Evolutionary conservation across 2,797 vertebrate species (phyloP), one percentile per base, ranked within the genome.

Genomic region (Clarias pachynema): DNA sequence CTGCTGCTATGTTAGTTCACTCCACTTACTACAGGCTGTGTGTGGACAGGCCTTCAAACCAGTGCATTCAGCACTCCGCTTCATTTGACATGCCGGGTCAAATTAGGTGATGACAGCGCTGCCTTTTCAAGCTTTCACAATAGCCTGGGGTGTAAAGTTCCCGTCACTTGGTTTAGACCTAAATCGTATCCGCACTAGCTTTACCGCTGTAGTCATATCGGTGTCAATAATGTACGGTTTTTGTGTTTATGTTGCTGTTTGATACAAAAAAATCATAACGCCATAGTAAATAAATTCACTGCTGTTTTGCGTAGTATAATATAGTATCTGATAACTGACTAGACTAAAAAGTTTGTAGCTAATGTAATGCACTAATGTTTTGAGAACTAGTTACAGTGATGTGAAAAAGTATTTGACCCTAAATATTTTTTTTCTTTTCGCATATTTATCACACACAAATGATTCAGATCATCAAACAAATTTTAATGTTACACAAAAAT

Each of bases 11-110:
- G 57, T 88, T 83, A 86, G 65, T 77, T 40, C 20, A 69, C 63
- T 85, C 26, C 75, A 49, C 62, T 72, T n/a, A 6, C 73, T 75
- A 26, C 57, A 69, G 70, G 40, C 53, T 56, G 29, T 84, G 44
- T 84, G 72, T 15, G 77, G 73, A 87, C 77, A 83, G 57, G 26
- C 2, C 82, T 14, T 81, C 78, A 10, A 81, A 82, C 68, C 60
- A 6, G 65, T 34, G 59, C 81, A 79, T 88, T 53, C 40, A 18
- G 49, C 70, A 16, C 78, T 68, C 4, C 60, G 78, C 59, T 68
- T 49, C 62, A 62, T 81, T 75, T 65, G n/a, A 49, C 78, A 87
- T n/a, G 62, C 69, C 82, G 14, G 69, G n/a, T 69, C 62, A 84
- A 53, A 56, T 81, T 87, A 81, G 69, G 20, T 49, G 24, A 44